Evolutionary conservation across 92 coral and sea anemone genomes (phyloP).

Genomic region (Porites cylindrica): DNA sequence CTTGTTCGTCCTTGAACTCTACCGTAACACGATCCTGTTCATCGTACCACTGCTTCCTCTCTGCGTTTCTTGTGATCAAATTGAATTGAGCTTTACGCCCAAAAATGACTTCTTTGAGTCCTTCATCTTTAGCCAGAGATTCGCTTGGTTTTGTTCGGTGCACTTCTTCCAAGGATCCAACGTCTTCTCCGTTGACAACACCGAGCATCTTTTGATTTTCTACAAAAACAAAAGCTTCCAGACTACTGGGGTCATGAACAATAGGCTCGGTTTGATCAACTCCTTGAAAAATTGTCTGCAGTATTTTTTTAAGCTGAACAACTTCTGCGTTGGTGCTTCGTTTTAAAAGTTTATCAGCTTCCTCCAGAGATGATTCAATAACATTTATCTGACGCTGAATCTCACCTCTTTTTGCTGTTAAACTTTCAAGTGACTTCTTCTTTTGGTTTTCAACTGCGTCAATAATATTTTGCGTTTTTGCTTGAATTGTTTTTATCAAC

Average conservation of each 20-base stretch:
- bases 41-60: background rate
- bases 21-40: background rate
- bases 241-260: background rate
- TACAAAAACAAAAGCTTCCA: background rate
- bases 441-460: background rate
- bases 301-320: background rate
- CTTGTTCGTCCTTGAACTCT: background rate
- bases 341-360: background rate
- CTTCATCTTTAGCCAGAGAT: background rate
- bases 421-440: background rate
- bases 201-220: background rate
- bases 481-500: no score
- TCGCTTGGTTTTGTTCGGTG: background rate
- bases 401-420: background rate
- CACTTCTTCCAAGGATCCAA: background rate
- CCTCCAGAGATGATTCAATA: background rate
- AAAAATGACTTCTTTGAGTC: background rate
- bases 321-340: background rate
- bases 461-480: background rate
- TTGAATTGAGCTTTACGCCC: background rate
- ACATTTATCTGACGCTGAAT: background rate
- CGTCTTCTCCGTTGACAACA: background rate
- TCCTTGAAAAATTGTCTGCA: background rate
- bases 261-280: background rate
- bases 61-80: constrained; percentile 3